Conservation (phyloP, 1,140 invertebrate genomes). For the Leucophenga varia region DNA sequence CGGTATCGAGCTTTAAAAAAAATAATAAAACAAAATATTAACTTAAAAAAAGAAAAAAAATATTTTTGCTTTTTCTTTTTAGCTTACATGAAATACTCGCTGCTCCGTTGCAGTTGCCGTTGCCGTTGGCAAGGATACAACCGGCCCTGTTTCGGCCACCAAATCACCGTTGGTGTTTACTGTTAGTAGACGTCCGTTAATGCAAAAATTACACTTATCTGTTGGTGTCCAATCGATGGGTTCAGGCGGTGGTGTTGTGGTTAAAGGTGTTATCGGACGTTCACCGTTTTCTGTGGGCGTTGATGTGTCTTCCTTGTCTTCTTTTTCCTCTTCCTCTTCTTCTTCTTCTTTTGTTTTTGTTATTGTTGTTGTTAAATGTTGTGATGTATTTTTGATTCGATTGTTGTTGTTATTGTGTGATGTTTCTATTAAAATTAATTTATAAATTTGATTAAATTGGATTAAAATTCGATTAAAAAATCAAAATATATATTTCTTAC, state of each 20-base stretch:
- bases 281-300: not conserved
- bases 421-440: conserved; percentile 22
- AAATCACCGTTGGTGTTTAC: conserved; percentile 55
- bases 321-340: not conserved
- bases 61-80: not conserved
- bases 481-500: not conserved
- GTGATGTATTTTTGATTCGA: conserved; percentile 17
- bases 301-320: conserved; percentile 4
- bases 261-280: not conserved
- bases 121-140: conserved; percentile 23
- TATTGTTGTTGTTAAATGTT: conserved; percentile 24
- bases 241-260: conserved; percentile 51
- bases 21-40: conserved; percentile 7
- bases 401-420: conserved; percentile 34
- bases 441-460: too few species aligned
- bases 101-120: not conserved
- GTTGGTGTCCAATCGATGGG: conserved; percentile 81
- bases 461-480: too few species aligned
- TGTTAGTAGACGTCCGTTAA: conserved; percentile 70
- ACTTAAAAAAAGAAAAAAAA: not conserved
- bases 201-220: conserved; percentile 85
- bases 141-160: conserved; percentile 48
- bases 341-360: too few species aligned
- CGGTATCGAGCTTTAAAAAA: not conserved
- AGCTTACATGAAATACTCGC: not conserved